Conservation (phyloP, 2,113 vertebrate species). For the Mixornis gularis region DNA sequence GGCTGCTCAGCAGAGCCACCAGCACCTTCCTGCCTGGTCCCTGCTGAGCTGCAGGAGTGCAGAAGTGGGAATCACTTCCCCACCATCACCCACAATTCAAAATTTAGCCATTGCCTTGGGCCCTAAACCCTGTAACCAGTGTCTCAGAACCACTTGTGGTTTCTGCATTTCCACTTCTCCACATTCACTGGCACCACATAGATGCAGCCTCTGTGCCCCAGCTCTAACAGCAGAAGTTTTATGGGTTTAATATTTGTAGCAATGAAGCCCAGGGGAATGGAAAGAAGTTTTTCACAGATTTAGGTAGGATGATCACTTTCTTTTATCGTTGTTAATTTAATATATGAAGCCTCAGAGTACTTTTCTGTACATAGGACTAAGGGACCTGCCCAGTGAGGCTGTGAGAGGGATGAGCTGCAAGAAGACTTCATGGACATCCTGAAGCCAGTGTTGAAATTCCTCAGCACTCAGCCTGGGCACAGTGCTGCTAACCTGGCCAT, state of each 20-base stretch:
- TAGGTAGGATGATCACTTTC: not conserved
- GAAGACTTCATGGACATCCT: fast-evolving
- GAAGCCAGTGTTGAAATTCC: not conserved
- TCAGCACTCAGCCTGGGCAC: fast-evolving
- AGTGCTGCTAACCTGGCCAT: not conserved
- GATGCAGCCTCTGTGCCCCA: not conserved
- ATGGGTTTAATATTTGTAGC: conserved; percentile 20
- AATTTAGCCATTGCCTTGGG: not conserved
- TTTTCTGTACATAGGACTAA: not conserved
- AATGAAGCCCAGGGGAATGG: not conserved
- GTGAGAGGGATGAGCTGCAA: not conserved
- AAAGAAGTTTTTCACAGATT: not conserved
- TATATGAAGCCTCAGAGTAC: not conserved
- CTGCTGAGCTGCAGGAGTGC: not conserved
- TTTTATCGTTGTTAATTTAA: not conserved
- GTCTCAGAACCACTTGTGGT: not conserved
- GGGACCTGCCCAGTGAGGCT: not conserved
- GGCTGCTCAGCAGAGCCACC: not conserved
- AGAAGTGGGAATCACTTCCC: not conserved
- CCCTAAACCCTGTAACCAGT: not conserved
- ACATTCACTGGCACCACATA: fast-evolving
- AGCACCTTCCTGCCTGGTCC: not conserved
- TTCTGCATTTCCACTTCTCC: not conserved
- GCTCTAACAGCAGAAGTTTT: not conserved
- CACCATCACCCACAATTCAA: not conserved